phyloP scores from a whole-genome alignment of 2,113 vertebrate species.

The Mungos mungo region DNA sequence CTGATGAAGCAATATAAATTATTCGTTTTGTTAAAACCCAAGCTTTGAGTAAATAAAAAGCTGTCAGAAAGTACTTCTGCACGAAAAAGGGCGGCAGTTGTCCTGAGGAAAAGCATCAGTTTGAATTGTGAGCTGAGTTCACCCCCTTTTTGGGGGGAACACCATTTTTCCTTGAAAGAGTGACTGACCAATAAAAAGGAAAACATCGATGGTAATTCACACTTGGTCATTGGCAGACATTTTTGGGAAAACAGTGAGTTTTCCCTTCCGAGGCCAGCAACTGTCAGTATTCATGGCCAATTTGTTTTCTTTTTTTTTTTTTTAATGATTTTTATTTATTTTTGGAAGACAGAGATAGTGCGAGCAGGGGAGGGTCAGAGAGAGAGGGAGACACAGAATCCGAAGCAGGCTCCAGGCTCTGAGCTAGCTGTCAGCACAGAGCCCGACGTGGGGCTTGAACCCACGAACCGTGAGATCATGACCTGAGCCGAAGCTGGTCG shows the following conservation, averaged over 20 bases:
- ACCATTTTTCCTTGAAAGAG: background rate
- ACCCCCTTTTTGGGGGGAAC: background rate
- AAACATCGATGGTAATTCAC: background rate
- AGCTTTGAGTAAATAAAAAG: background rate
- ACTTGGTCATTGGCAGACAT: background rate
- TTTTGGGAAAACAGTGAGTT: background rate
- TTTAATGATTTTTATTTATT: no score
- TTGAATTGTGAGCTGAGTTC: background rate
- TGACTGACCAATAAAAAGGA: background rate
- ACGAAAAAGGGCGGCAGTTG: background rate
- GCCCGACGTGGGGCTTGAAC: no score
- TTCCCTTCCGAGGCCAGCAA: background rate
- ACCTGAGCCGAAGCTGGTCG: no score
- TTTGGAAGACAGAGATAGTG: no score
- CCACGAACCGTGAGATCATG: no score
- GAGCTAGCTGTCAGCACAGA: no score
- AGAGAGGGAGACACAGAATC: no score
- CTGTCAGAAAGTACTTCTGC: background rate
- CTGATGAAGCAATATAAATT: background rate
- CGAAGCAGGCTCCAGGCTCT: no score
- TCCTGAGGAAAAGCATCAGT: background rate
- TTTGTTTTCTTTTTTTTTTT: no score
- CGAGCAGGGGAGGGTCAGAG: no score
- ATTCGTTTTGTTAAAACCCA: background rate
- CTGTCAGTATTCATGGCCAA: background rate